Percentiles rank a stretch among this genome's conserved stretches.
These are phyloP conservation scores for Chiloscyllium punctatum DNA, from an alignment of 2,797 vertebrate genomes.

Conservation along the genomic window DNA sequence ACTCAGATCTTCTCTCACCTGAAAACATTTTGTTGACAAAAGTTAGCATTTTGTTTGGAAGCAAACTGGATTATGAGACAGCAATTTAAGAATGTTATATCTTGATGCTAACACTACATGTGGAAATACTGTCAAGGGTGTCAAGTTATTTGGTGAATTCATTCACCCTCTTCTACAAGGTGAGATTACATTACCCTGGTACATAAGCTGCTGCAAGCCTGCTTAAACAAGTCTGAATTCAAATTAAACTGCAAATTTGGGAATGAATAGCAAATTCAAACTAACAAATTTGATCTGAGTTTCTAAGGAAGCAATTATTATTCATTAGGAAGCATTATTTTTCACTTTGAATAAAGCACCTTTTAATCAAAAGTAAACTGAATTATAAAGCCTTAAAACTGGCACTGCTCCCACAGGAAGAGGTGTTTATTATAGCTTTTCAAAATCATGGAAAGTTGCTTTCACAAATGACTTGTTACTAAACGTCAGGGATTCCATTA, in stretches of 20 bases:
- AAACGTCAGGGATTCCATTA: background rate
- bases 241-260: conserved; percentile 12
- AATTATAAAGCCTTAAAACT: background rate
- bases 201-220: background rate
- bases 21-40: background rate
- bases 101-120: background rate
- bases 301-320: background rate
- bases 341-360: background rate
- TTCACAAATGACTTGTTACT: background rate
- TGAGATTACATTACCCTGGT: background rate
- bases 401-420: background rate
- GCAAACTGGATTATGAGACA: background rate
- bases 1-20: background rate
- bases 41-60: background rate
- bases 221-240: background rate
- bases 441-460: background rate
- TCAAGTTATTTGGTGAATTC: conserved; percentile 10
- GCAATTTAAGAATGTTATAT: background rate
- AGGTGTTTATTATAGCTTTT: background rate
- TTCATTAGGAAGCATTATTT: background rate
- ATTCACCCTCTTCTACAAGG: background rate
- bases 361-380: background rate
- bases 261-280: background rate
- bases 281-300: background rate
- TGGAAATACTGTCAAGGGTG: background rate